These are phyloP conservation scores for Tetragnatha versicolor DNA, from an alignment of 1,140 invertebrate genomes.

Conservation along the genomic window DNA sequence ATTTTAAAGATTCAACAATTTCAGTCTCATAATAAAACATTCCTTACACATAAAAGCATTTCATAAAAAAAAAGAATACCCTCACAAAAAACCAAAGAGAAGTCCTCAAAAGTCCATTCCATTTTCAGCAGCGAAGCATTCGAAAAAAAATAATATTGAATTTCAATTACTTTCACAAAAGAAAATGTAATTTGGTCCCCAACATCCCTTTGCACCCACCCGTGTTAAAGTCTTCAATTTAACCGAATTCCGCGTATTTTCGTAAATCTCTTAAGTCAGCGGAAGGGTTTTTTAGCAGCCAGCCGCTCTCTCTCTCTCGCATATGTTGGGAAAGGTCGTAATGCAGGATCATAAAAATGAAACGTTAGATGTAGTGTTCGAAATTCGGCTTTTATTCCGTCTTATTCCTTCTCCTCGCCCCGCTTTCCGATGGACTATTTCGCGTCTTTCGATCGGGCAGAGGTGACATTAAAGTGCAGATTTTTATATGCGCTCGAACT, in stretches of 20 bases:
- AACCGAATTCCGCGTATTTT: not conserved
- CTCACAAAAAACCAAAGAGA: too few species aligned
- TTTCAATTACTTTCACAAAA: too few species aligned
- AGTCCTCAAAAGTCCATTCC: too few species aligned
- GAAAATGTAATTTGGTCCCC: too few species aligned
- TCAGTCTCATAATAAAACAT: too few species aligned
- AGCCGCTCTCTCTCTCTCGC: not conserved
- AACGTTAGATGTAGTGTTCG: conserved; percentile 4
- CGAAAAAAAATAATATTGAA: too few species aligned
- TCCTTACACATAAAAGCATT: too few species aligned
- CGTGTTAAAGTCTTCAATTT: not conserved
- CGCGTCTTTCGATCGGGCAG: not conserved
- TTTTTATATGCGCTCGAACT: too few species aligned
- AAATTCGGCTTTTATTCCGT: conserved; percentile 9
- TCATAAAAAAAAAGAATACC: too few species aligned
- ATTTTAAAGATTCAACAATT: too few species aligned
- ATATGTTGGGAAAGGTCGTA: conserved; percentile 5
- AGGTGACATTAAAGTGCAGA: not conserved
- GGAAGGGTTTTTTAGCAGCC: not conserved
- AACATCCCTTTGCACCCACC: not conserved
- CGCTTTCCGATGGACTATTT: conserved; percentile 1
- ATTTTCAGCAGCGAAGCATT: too few species aligned
- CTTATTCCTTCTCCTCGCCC: not conserved
- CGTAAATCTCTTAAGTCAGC: not conserved
- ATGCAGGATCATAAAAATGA: not conserved